Base-by-base conservation (phyloP, 2,888 invertebrate species). In the Eumerus sabulonum region DNA sequence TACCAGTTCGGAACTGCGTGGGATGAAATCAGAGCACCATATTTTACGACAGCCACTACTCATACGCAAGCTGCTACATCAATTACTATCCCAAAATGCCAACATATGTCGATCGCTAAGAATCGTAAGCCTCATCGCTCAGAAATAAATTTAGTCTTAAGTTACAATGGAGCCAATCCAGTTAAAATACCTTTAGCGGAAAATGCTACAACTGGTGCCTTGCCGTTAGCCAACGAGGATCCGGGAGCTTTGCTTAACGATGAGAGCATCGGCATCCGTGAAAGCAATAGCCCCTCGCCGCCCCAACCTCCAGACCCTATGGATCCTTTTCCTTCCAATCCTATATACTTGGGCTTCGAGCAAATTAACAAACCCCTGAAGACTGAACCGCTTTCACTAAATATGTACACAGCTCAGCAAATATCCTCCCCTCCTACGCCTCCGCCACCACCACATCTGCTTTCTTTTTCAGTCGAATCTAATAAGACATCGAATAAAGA, bases 111-210 rank as follows among this genome's bases (percentile, higher is more conserved):
- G 1, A 56, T 12, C 44, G 85, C 85, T 56, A 85, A 83, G 54
- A 84, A 83, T 18, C 85, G 84, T 59, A 89, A 89, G 64, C 89
- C 89, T 4, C 89, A 87, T 82, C 87, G 89, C 45, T 89, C 89
- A 3, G 89, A 89, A 85, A 87, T 89, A 87, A 89, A 89, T 83
- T 82, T 89, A 44, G 84, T 87, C 66, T 83, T 89, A 50, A 86
- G 86, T 40, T 89, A 87, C 70, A 86, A 87, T 48, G 88, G 86
- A 76, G 73, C 84, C 66, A 86, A 85, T 82, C 82, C 87, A 11
- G 85, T 85, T 11, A 86, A 84, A 77, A 85, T 84, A 16, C 84
- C 85, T 40, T 44, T 81, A 59, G 67, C 57, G 53, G 76, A 57
- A 38, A 59, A 64, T 36, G 17, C 50, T 45, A 51, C 59, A 47